A percentile compares a stretch with the other conserved stretches of the same genome.
These are phyloP conservation scores for Dendrocincla fuliginosa DNA, from an alignment of 2,797 vertebrate species.

Conservation along the genomic window DNA sequence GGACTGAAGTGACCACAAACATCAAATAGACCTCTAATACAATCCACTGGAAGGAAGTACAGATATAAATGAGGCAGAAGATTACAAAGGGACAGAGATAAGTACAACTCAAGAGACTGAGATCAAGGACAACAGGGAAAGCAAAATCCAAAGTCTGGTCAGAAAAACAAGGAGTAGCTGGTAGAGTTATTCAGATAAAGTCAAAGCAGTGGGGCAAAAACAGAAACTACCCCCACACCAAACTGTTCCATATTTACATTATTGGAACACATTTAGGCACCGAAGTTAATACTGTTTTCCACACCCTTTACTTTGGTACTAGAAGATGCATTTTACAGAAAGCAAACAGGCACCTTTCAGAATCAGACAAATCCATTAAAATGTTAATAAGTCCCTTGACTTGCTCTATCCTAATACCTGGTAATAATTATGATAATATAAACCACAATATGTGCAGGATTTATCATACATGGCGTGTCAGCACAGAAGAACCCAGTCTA, in stretches of 20 bases:
- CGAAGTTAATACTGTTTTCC: not conserved
- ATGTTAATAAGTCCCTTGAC: not conserved
- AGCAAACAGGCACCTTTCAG: not conserved
- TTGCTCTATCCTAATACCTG: not conserved
- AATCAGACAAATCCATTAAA: not conserved
- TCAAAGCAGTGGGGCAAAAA: not conserved
- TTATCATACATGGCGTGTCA: not conserved
- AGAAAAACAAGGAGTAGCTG: not conserved
- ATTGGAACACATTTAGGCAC: not conserved
- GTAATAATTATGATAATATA: not conserved
- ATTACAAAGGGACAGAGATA: not conserved
- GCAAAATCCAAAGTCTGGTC: not conserved
- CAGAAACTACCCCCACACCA: fast-evolving
- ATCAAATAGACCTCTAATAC: not conserved
- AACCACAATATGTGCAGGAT: not conserved
- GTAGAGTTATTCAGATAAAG: not conserved
- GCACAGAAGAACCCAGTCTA: not conserved
- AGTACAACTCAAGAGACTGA: not conserved
- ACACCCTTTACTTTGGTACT: not conserved
- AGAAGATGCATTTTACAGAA: not conserved
- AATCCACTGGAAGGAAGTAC: not conserved
- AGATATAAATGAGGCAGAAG: not conserved
- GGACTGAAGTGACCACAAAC: not conserved
- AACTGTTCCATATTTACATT: not conserved
- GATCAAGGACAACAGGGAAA: not conserved